phyloP scores from a whole-genome alignment of 2,888 invertebrate species.

The Cyclophora albipunctata region DNA sequence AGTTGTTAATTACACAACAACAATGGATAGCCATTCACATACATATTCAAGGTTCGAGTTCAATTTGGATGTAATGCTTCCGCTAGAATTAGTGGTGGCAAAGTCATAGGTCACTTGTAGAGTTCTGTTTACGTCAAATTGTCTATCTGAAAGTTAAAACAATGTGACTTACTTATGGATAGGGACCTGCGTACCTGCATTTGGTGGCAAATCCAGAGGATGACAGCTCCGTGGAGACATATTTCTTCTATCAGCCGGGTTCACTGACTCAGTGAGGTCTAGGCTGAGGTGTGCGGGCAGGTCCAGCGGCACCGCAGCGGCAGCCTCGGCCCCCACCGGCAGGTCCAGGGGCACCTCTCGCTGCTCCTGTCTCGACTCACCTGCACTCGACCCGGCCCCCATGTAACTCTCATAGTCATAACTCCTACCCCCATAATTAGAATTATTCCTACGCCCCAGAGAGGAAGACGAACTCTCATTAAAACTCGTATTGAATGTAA shows the following conservation, averaged over 20 bases:
- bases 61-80: too few species aligned
- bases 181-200: constrained; percentile 50
- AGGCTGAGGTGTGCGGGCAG: constrained; percentile 56
- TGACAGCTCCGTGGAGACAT: constrained; percentile 59
- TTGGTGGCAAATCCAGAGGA: constrained; percentile 63
- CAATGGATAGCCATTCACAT: constrained; percentile 15
- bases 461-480: constrained; percentile 59
- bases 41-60: constrained; percentile 10
- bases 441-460: constrained; percentile 48
- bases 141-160: too few species aligned
- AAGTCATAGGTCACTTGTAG: too few species aligned
- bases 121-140: too few species aligned
- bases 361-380: constrained; percentile 36
- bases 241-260: constrained; percentile 60
- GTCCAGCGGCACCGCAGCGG: constrained; percentile 50
- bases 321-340: constrained; percentile 50
- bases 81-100: too few species aligned
- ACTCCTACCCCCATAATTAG: constrained; percentile 41
- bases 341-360: constrained; percentile 55
- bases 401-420: constrained; percentile 57
- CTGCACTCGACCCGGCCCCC: constrained; percentile 48
- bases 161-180: too few species aligned
- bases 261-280: constrained; percentile 68
- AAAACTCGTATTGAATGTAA: constrained; percentile 75
- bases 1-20: constrained; percentile 10